Base-by-base conservation (phyloP, 2,113 vertebrate species). In the Rhea pennata region DNA sequence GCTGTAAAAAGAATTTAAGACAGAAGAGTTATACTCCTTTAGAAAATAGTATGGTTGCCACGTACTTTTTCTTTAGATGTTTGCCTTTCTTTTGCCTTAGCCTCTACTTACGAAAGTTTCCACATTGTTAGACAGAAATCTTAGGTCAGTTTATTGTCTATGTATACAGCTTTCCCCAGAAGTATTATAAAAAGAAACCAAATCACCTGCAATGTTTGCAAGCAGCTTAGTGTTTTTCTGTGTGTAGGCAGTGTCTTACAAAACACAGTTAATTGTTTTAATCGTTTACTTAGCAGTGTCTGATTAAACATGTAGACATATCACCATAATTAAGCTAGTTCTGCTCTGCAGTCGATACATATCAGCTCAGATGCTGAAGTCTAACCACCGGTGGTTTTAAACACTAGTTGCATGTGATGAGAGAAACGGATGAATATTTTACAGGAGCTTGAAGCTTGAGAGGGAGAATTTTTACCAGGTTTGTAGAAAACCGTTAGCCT, bases 251-350 rank as follows among this genome's bases (percentile, higher is more conserved):
- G 39, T 87, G 67, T 39, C 67, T 89, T 82, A 50, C 58, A 85
- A 96, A 84, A 87, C 23, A 59, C 36, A 73, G 86, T 85, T 91
- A 91, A 96, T 95, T 82, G 62, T 88, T 95, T 87, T 69, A 95
- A 93, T 95, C 0, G 4, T 94, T 95, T 92, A 91, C 96, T 93
- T 92, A 89, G 59, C 66, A 82, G 83, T 72, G 84, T 50, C 84
- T 91, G 80, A 94, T 96, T 94, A 83, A 91, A 79, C 40, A 42
- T 79, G 40, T 67, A 92, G 67, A 15, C 16, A 20, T 84, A 88
- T 71, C 88, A 87, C 74, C 24, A 19, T 83, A 95, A 94, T 94
- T 84, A 84, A 92, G 66, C 24, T 65, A 54, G 40, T 95, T 96
- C 73, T 87, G 50, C 22, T 89, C 67, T 93, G 73, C 93, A 76